These are phyloP conservation scores for Eupleurogrammus muticus DNA, from an alignment of 2,797 vertebrate genomes.

Conservation along the genomic window DNA sequence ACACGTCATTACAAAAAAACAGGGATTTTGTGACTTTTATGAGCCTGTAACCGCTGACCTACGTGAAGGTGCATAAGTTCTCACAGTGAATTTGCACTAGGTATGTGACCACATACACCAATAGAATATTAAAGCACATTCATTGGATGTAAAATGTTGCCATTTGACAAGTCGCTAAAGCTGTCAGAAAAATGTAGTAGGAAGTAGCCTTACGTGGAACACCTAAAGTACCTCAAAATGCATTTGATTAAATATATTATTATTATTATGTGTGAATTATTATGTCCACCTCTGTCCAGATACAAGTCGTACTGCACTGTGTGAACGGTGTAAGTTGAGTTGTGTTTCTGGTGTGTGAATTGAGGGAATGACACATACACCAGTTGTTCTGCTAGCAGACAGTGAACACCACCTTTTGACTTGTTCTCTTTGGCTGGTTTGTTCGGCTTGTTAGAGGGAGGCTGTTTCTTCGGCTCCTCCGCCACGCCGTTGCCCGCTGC, in stretches of 20 bases:
- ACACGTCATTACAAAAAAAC: too few relatives aligned
- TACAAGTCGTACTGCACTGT: not conserved
- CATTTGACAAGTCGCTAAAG: too few relatives aligned
- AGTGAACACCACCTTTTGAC: slow-evolving; percentile 73
- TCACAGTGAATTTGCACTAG: not conserved
- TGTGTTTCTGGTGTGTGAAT: not conserved
- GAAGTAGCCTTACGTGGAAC: too few relatives aligned
- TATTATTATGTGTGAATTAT: not conserved
- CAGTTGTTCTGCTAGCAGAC: not conserved
- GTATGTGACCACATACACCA: too few relatives aligned
- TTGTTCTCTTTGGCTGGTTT: slow-evolving; percentile 81
- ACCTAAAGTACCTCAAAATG: too few relatives aligned
- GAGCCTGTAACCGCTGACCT: not conserved
- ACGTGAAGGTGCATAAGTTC: too few relatives aligned
- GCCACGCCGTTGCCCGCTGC: slow-evolving; percentile 57
- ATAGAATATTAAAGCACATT: too few relatives aligned
- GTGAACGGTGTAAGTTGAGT: too few relatives aligned
- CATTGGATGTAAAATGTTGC: too few relatives aligned
- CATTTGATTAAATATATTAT: too few relatives aligned
- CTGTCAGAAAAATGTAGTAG: too few relatives aligned
- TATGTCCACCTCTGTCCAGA: not conserved
- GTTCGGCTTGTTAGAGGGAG: slow-evolving; percentile 47
- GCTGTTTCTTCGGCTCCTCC: slow-evolving; percentile 72
- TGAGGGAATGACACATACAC: too few relatives aligned
- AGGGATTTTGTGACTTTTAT: not conserved